These are phyloP conservation scores for Microplitis manilae DNA, from an alignment of 2,888 invertebrate species.

Conservation along the genomic window DNA sequence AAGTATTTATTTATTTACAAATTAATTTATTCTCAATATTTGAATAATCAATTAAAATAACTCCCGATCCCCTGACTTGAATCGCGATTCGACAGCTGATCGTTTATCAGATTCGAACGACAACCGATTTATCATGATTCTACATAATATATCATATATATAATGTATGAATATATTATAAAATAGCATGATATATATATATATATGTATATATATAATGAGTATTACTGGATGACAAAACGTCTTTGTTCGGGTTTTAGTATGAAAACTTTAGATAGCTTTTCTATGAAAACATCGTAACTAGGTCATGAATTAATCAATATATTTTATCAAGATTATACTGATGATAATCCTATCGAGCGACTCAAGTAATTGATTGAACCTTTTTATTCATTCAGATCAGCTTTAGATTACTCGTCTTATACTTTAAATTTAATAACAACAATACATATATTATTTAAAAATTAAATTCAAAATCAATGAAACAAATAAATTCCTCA, in stretches of 20 bases:
- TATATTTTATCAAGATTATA: not conserved
- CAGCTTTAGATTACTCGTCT: not conserved
- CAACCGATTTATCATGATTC: too few species aligned
- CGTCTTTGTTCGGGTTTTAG: not conserved
- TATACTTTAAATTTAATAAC: not conserved
- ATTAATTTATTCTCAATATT: not conserved
- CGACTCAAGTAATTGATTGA: not conserved
- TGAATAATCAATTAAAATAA: not conserved
- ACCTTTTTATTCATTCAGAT: not conserved
- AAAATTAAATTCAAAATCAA: not conserved
- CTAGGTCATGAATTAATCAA: not conserved
- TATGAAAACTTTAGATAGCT: not conserved
- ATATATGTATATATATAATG: not conserved
- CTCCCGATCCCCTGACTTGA: not conserved
- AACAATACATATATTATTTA: not conserved
- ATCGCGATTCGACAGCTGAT: not conserved
- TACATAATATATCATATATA: too few species aligned
- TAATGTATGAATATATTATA: not conserved
- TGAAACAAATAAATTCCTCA: too few species aligned
- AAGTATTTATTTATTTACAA: slow-evolving; percentile 62
- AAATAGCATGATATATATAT: not conserved
- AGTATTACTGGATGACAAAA: not conserved
- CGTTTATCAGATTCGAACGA: too few species aligned
- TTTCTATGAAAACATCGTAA: not conserved
- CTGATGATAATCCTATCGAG: not conserved